These are phyloP conservation scores for Neelides sp. DNA, from an alignment of 1,140 invertebrate species.

Conservation along the genomic window DNA sequence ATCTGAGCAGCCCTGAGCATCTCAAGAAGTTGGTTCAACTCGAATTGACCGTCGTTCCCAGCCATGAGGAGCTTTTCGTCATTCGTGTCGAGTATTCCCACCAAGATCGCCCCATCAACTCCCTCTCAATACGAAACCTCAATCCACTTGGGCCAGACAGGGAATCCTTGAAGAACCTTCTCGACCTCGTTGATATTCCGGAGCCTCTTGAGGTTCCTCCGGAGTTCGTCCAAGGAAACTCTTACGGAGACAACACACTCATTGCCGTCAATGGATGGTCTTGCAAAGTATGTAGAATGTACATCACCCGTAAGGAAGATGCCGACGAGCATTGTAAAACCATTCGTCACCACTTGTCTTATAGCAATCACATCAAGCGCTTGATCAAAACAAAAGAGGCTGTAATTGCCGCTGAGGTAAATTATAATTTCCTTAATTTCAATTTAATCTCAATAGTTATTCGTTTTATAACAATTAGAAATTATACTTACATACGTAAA, in stretches of 20 bases:
- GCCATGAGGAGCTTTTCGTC: conserved; percentile 24
- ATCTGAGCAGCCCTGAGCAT: conserved; percentile 17
- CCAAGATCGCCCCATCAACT: conserved; percentile 18
- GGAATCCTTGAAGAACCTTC: conserved; percentile 20
- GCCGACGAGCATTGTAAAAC: conserved; percentile 17
- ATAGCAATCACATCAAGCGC: conserved; percentile 17
- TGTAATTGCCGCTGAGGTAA: background rate
- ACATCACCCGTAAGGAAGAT: conserved; percentile 14
- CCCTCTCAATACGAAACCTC: conserved; percentile 12
- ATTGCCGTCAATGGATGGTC: conserved; percentile 16
- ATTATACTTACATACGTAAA: background rate
- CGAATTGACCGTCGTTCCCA: conserved; percentile 1
- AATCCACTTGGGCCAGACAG: conserved; percentile 11
- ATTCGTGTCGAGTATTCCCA: conserved; percentile 17
- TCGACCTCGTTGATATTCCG: conserved; percentile 10
- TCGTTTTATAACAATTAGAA: background rate
- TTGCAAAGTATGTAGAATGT: conserved; percentile 27
- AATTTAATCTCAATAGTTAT: background rate
- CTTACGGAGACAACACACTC: conserved; percentile 20
- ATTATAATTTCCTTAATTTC: background rate
- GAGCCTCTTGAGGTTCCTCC: conserved; percentile 17
- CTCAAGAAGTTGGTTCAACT: conserved; percentile 15
- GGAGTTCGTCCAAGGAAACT: conserved; percentile 13
- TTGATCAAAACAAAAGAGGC: conserved; percentile 13
- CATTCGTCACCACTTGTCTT: conserved; percentile 19